These are phyloP conservation scores for Amphiduros pacificus DNA, from an alignment of 2,888 invertebrate species.

Conservation along the genomic window DNA sequence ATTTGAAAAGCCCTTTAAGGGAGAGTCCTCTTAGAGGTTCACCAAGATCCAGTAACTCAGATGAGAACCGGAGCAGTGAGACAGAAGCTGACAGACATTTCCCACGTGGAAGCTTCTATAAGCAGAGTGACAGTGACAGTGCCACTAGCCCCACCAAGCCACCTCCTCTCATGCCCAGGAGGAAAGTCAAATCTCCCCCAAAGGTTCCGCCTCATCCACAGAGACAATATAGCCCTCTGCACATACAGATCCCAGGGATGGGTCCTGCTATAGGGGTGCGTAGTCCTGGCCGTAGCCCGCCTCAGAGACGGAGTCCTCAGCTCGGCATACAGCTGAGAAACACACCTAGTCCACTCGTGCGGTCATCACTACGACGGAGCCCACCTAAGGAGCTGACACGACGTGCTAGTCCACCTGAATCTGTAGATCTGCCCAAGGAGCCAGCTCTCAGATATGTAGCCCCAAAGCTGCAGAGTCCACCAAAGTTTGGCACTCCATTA, in stretches of 20 bases:
- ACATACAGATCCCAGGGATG: background rate
- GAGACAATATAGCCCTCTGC: background rate
- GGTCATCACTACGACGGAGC: background rate
- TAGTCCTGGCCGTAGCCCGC: background rate
- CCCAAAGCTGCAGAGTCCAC: background rate
- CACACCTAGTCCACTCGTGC: background rate
- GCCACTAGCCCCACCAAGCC: background rate
- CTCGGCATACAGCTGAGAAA: background rate
- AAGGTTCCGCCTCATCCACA: background rate
- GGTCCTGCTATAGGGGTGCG: background rate
- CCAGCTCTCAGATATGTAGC: too few species aligned
- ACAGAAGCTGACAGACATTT: background rate
- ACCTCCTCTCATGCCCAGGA: too few species aligned
- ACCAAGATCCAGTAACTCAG: too few species aligned
- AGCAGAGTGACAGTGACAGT: background rate
- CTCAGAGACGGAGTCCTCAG: background rate
- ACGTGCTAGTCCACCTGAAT: too few species aligned
- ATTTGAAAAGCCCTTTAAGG: background rate
- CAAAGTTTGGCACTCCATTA: background rate
- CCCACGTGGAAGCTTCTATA: background rate
- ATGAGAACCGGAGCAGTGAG: constrained; percentile 1
- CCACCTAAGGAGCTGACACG: background rate
- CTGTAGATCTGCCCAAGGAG: too few species aligned
- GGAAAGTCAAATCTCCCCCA: too few species aligned
- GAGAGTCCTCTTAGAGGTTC: background rate